Evolutionary conservation across 2,797 vertebrate genomes (phyloP).

Genomic region (Semotilus atromaculatus): DNA sequence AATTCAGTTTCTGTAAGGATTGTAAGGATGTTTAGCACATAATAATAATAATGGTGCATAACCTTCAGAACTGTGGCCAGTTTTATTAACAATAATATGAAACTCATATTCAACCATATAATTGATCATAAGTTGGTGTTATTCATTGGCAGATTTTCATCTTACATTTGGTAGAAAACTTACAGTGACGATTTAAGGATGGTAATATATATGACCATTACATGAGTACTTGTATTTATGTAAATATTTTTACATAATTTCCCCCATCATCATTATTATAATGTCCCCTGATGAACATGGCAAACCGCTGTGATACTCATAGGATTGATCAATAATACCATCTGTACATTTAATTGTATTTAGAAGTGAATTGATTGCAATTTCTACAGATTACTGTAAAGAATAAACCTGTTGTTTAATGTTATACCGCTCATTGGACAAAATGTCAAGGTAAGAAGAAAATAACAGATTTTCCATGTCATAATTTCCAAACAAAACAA

Average conservation of each 20-base stretch:
- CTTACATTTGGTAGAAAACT: background rate
- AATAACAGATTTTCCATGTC: background rate
- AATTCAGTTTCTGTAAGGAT: background rate
- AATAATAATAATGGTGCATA: background rate
- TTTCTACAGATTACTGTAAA: slow-evolving; percentile 10
- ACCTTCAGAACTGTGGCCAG: background rate
- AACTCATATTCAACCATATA: background rate
- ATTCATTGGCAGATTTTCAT: background rate
- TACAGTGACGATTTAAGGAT: background rate
- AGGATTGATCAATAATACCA: background rate
- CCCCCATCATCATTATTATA: background rate
- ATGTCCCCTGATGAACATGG: too few relatives aligned
- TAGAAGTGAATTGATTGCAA: background rate
- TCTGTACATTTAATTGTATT: background rate
- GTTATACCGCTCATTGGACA: background rate
- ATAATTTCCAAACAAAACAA: slow-evolving; percentile 1
- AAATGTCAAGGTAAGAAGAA: background rate
- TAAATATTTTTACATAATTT: background rate
- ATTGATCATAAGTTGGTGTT: background rate
- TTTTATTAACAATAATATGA: background rate
- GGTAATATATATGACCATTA: background rate
- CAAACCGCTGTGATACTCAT: background rate
- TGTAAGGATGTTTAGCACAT: background rate
- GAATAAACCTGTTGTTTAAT: background rate
- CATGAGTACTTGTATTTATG: background rate